phyloP scores from a whole-genome alignment of 2,888 invertebrate genomes.

The Slavum lentiscoides region DNA sequence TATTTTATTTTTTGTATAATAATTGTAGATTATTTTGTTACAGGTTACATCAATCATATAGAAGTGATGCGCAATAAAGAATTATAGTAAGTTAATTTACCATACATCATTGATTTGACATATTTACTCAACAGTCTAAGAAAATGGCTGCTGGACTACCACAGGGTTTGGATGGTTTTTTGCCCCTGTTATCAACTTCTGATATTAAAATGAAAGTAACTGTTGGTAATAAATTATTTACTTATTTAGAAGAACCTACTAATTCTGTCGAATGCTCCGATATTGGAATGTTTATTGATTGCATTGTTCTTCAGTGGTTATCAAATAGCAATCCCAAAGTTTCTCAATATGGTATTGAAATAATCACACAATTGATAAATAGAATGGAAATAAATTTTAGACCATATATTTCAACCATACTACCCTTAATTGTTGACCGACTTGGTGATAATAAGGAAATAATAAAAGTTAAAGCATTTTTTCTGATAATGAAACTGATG shows the following conservation, averaged over 20 bases:
- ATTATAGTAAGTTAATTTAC: conserved; percentile 1
- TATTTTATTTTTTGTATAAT: not conserved
- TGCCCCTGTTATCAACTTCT: conserved; percentile 63
- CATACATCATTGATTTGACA: not conserved
- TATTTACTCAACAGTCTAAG: not conserved
- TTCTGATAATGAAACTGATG: conserved; percentile 73
- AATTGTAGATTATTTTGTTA: conserved; percentile 17
- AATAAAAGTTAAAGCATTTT: conserved; percentile 75
- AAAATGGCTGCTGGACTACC: conserved; percentile 52
- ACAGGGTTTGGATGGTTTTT: conserved; percentile 58
- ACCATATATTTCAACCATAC: conserved; percentile 79
- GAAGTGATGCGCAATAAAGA: conserved; percentile 11
- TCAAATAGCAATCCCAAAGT: conserved; percentile 93
- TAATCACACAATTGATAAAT: conserved; percentile 81
- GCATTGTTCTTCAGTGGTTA: conserved; percentile 83
- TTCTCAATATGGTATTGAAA: conserved; percentile 89
- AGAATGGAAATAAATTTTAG: conserved; percentile 85
- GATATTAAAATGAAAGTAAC: conserved; percentile 84
- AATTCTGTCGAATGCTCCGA: conserved; percentile 77
- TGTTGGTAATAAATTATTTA: conserved; percentile 78
- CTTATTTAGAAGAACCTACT: conserved; percentile 74
- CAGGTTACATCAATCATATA: conserved; percentile 6
- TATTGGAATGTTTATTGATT: conserved; percentile 83
- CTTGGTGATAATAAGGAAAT: conserved; percentile 69
- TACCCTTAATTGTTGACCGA: conserved; percentile 82